Conservation (phyloP, 2,113 vertebrate species). For the Psettodes erumei region DNA sequence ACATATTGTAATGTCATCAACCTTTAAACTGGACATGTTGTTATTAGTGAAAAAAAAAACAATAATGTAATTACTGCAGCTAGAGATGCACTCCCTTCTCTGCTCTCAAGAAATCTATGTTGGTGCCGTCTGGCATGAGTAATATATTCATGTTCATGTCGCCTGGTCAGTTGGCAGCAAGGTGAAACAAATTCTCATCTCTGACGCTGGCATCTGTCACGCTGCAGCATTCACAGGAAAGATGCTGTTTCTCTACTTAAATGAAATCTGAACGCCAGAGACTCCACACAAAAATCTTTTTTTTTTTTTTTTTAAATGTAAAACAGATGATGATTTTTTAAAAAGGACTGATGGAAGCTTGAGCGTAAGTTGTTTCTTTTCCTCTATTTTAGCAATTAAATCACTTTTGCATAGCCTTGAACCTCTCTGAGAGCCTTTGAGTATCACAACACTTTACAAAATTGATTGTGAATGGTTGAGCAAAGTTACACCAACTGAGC, state of each 20-base stretch:
- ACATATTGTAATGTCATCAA: background rate
- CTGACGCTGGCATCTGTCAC: background rate
- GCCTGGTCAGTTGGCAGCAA: background rate
- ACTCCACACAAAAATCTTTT: background rate
- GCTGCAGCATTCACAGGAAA: background rate
- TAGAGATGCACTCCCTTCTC: background rate
- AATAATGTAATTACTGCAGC: background rate
- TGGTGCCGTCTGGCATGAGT: background rate
- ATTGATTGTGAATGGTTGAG: slow-evolving; percentile 15
- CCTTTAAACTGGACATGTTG: background rate
- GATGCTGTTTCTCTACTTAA: background rate
- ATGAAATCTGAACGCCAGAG: background rate
- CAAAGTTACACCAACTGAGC: slow-evolving; percentile 4
- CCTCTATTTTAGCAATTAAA: background rate
- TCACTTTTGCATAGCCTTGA: slow-evolving; percentile 2
- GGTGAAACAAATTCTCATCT: background rate
- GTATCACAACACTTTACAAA: slow-evolving; percentile 18
- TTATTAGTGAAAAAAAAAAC: background rate
- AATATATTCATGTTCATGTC: slow-evolving; percentile 2
- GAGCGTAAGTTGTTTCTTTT: background rate
- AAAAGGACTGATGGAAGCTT: background rate
- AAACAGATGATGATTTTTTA: slow-evolving; percentile 18
- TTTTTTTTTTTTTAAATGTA: slow-evolving; percentile 14
- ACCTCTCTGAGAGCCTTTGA: background rate
- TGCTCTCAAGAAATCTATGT: background rate